Base-by-base conservation (phyloP, 2,888 invertebrate genomes). In the Tolmerus cingulatus region DNA sequence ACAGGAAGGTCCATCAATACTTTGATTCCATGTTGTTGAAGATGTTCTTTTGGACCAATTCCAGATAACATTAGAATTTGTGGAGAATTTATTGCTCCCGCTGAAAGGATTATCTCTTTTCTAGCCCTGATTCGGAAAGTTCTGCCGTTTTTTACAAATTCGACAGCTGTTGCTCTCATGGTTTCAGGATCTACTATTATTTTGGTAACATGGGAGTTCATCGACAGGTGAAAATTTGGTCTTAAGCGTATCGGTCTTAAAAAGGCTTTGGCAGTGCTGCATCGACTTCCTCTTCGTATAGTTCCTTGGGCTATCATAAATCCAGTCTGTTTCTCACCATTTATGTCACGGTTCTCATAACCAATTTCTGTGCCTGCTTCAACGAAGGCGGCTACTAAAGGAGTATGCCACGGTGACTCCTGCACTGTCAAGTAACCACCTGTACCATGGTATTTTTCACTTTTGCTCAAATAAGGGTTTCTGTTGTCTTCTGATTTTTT, bases 1-100 rank as follows among this genome's bases (percentile, higher is more conserved):
- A 96, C 97, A 0, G 94, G 94, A 74, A 97, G 93, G 92, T 98
- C 96, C 90, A 95, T 95, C 0, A 97, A 90, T 0, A 97, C 95
- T 8, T 94, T 95, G 78, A 98, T 96, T 4, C 96, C 96, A 0
- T 96, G 93, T 77, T 95, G 93, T 88, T 93, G 92, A 14, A 97
- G 93, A 90, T 97, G 97, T 16, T 95, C 93, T 86, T 93, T 93
- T 0, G 97, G 96, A 0, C 96, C 96, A 85, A 97, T 94, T 0
- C 98, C 98, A 0, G 98, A 98, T 0, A 98, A 92, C 97, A 98
- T 97, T 88, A 99, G 93, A 85, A 99, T 93, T 91, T 98, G 98
- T 0, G 98, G 97, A 14, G 96, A 96, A 91, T 98, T 98, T 40
- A 99, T 97, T 0, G 98, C 95, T 0, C 98, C 98, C 0, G 97